These are phyloP conservation scores for Hycleus phaleratus DNA, from an alignment of 1,140 invertebrate species.

Conservation along the genomic window DNA sequence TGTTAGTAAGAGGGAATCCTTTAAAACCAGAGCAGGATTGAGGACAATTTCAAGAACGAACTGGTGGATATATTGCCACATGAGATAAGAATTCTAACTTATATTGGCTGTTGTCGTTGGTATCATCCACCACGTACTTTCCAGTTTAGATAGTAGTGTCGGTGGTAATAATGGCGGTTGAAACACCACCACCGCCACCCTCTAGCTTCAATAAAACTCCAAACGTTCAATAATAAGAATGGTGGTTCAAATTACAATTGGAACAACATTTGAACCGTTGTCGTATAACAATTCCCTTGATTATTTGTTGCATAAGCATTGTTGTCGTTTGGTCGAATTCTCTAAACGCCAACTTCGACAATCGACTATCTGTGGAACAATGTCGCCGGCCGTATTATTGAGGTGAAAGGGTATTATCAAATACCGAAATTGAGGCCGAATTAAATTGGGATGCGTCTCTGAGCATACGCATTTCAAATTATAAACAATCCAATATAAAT, in stretches of 20 bases:
- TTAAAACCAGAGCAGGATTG: slow-evolving; percentile 23
- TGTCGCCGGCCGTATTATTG: too few species aligned
- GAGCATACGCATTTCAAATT: too few species aligned
- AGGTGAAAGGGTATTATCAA: too few species aligned
- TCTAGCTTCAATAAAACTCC: background rate
- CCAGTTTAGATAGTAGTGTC: background rate
- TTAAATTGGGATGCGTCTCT: too few species aligned
- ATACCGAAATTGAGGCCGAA: too few species aligned
- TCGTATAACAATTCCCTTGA: too few species aligned
- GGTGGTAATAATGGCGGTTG: too few species aligned
- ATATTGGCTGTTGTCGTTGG: background rate
- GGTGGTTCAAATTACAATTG: background rate
- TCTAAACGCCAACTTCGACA: too few species aligned
- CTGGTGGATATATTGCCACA: slow-evolving; percentile 13
- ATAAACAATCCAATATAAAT: too few species aligned
- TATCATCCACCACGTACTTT: background rate
- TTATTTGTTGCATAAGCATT: too few species aligned
- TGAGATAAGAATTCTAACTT: slow-evolving; percentile 23
- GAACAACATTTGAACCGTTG: background rate
- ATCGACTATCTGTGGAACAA: too few species aligned
- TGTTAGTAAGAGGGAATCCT: slow-evolving; percentile 23
- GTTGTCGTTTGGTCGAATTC: too few species aligned
- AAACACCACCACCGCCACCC: background rate
- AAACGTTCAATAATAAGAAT: background rate
- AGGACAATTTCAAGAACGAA: slow-evolving; percentile 20